Percentiles rank a stretch among this genome's conserved stretches.
Evolutionary conservation across 2,888 invertebrate species (phyloP).

Genomic region (Tuta absoluta): DNA sequence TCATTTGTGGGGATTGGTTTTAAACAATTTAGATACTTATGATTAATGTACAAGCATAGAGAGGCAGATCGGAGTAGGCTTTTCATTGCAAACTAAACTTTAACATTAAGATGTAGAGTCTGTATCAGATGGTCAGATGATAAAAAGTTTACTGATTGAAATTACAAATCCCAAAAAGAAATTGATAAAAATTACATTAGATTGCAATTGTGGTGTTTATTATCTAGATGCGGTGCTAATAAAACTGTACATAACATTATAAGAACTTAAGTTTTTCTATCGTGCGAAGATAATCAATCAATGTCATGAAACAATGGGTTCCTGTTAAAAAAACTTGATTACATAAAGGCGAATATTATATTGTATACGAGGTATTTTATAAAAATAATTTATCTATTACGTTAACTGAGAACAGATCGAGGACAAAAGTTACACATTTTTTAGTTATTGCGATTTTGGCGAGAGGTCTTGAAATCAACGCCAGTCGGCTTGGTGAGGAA

Average conservation of each 20-base stretch:
- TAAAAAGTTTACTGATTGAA: slow-evolving; percentile 44
- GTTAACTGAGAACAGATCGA: too few relatives aligned
- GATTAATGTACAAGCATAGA: slow-evolving; percentile 72
- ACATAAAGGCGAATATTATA: slow-evolving; percentile 25
- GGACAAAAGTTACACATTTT: too few relatives aligned
- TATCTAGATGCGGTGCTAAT: slow-evolving; percentile 48
- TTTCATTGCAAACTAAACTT: slow-evolving; percentile 39
- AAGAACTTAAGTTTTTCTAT: slow-evolving; percentile 39
- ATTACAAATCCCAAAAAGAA: slow-evolving; percentile 65
- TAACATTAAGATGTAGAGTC: slow-evolving; percentile 32
- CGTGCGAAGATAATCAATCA: slow-evolving; percentile 52
- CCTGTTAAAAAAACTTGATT: slow-evolving; percentile 32
- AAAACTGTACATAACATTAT: slow-evolving; percentile 43
- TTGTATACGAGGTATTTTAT: not conserved
- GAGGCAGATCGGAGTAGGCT: slow-evolving; percentile 45
- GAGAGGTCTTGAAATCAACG: too few relatives aligned
- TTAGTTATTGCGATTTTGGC: too few relatives aligned
- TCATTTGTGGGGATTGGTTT: slow-evolving; percentile 44
- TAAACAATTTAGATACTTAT: slow-evolving; percentile 75
- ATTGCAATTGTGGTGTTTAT: slow-evolving; percentile 57
- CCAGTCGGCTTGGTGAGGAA: too few relatives aligned
- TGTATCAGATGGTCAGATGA: slow-evolving; percentile 25
- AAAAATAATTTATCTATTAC: not conserved
- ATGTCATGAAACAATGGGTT: slow-evolving; percentile 45
- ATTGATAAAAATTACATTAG: slow-evolving; percentile 68